These are phyloP conservation scores for Ptychadena robeensis DNA, from an alignment of 2,797 vertebrate genomes.

Conservation along the genomic window DNA sequence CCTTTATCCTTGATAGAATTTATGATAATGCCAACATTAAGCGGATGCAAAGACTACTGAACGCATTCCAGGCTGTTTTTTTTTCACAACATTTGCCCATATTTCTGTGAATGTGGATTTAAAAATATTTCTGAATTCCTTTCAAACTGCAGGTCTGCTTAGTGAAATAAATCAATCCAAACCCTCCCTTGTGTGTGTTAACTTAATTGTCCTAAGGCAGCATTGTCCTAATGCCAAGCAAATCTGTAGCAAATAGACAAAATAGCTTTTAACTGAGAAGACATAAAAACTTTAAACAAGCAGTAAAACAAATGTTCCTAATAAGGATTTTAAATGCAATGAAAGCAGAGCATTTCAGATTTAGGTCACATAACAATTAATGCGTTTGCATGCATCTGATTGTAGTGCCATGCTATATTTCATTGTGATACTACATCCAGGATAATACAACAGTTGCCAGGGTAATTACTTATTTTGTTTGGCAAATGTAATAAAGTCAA, in stretches of 20 bases:
- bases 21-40: not conserved
- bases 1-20: slow-evolving; percentile 3
- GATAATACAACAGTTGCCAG: slow-evolving; percentile 58
- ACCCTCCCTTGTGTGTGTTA: slow-evolving; percentile 28
- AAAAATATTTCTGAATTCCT: slow-evolving; percentile 27
- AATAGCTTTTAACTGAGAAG: slow-evolving; percentile 56
- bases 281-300: slow-evolving; percentile 60
- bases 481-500: slow-evolving; percentile 56
- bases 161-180: slow-evolving; percentile 38
- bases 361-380: slow-evolving; percentile 62
- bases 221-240: slow-evolving; percentile 33
- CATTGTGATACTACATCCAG: slow-evolving; percentile 55
- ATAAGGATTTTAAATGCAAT: slow-evolving; percentile 61
- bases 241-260: slow-evolving; percentile 40
- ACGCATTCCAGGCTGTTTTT: slow-evolving; percentile 5
- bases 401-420: slow-evolving; percentile 57
- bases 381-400: slow-evolving; percentile 59
- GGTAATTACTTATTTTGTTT: slow-evolving; percentile 62
- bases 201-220: slow-evolving; percentile 52
- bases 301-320: slow-evolving; percentile 61
- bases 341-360: slow-evolving; percentile 48
- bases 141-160: slow-evolving; percentile 36
- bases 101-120: not conserved
- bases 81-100: not conserved
- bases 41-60: not conserved